A percentile compares a stretch with the other conserved stretches of the same genome.
Conservation (phyloP, 2,113 vertebrate species). For the Ammodytes dubius region DNA sequence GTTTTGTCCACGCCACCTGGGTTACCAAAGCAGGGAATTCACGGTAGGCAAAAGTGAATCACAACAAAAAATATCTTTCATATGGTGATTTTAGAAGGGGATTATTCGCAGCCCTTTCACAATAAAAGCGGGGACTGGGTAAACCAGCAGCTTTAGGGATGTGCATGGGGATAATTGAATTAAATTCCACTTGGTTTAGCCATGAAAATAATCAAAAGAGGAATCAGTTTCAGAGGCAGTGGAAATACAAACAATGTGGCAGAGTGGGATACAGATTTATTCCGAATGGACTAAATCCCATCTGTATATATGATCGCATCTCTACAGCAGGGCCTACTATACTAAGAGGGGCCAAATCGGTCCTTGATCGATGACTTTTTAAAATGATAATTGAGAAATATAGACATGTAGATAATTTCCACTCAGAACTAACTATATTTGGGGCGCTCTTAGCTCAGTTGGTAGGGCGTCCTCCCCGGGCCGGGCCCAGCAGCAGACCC, state of each 20-base stretch:
- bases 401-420: too few species aligned
- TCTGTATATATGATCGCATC: background rate
- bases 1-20: slow-evolving; percentile 52
- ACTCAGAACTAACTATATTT: too few species aligned
- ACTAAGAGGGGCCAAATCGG: background rate
- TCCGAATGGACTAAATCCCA: background rate
- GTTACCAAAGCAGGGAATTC: slow-evolving; percentile 39
- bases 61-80: slow-evolving; percentile 21
- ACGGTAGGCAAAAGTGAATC: slow-evolving; percentile 20
- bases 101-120: slow-evolving; percentile 18
- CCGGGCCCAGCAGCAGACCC: too few species aligned
- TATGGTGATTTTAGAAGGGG: slow-evolving; percentile 27
- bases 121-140: slow-evolving; percentile 1
- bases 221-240: background rate
- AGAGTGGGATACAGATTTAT: background rate
- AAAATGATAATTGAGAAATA: background rate
- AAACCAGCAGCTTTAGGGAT: background rate
- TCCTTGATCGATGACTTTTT: background rate
- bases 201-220: background rate
- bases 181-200: slow-evolving; percentile 10
- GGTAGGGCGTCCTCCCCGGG: too few species aligned
- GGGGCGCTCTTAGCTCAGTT: too few species aligned
- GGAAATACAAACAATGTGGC: background rate
- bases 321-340: background rate
- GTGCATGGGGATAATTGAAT: background rate